Percentiles rank a stretch among this genome's conserved stretches.
Conservation (phyloP, 2,888 invertebrate species). For the Yponomeuta plumbellus region DNA sequence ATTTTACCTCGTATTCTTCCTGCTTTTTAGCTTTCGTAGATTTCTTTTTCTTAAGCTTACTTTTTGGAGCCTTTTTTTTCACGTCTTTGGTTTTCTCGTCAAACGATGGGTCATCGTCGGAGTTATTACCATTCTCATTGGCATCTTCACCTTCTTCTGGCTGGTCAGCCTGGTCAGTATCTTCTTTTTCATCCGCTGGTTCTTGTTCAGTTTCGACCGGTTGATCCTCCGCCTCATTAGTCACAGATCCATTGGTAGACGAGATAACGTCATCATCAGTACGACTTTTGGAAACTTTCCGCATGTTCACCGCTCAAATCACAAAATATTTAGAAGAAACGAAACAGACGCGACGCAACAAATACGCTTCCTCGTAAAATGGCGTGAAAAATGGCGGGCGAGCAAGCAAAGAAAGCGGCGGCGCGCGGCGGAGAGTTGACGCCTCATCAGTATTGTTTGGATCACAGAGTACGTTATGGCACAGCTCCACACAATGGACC, state of each 20-base stretch:
- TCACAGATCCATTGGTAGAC: constrained; percentile 63
- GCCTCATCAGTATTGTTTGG: no score
- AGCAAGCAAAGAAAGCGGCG: no score
- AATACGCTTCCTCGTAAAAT: not conserved
- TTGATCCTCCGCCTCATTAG: constrained; percentile 27
- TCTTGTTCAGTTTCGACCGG: constrained; percentile 35
- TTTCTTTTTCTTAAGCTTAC: constrained; percentile 29
- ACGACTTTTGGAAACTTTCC: constrained; percentile 65
- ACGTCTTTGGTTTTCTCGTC: not conserved
- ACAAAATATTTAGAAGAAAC: not conserved
- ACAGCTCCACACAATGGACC: no score
- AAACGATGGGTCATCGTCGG: constrained; percentile 6
- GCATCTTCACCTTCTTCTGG: constrained; percentile 26
- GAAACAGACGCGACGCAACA: not conserved
- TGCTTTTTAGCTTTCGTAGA: constrained; percentile 29
- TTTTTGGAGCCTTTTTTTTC: constrained; percentile 10
- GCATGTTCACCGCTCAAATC: constrained; percentile 35
- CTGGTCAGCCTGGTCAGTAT: not conserved
- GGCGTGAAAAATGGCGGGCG: not conserved
- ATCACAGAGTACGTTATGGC: no score
- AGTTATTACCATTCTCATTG: constrained; percentile 20
- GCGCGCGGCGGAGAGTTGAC: no score
- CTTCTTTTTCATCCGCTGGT: constrained; percentile 8
- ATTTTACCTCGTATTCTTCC: constrained; percentile 73
- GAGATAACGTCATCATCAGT: constrained; percentile 64